phyloP scores from a whole-genome alignment of 2,797 vertebrate genomes.

The Neoniphon sammara region DNA sequence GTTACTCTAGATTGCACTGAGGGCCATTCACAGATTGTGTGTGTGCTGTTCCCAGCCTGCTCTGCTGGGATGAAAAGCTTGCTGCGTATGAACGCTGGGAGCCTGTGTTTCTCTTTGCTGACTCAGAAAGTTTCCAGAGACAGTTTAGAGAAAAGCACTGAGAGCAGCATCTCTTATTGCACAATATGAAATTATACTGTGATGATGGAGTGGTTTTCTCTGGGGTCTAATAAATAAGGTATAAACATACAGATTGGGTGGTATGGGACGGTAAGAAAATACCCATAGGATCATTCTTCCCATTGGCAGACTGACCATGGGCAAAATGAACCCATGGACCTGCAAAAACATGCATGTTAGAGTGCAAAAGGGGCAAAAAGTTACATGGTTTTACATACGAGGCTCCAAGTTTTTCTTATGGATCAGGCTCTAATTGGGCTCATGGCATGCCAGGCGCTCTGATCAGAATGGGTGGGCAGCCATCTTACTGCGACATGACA shows the following conservation, averaged over 20 bases:
- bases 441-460: constrained; percentile 68
- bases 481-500: constrained; percentile 64
- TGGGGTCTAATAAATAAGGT: constrained; percentile 53
- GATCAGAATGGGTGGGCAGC: constrained; percentile 83
- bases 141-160: constrained; percentile 65
- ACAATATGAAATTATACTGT: constrained; percentile 68
- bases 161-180: constrained; percentile 68
- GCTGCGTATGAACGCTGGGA: constrained; percentile 36
- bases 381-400: constrained; percentile 48
- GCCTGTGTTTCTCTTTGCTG: constrained; percentile 66
- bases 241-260: constrained; percentile 47
- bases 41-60: constrained; percentile 48
- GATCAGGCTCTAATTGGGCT: constrained; percentile 76
- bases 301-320: constrained; percentile 24
- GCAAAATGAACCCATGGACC: constrained; percentile 3
- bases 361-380: constrained; percentile 32
- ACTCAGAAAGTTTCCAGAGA: constrained; percentile 72
- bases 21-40: constrained; percentile 63
- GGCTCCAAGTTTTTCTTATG: constrained; percentile 61
- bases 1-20: constrained; percentile 57
- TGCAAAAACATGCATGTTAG: constrained; percentile 33
- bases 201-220: constrained; percentile 62
- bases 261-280: constrained; percentile 37
- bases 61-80: constrained; percentile 51
- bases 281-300: constrained; percentile 26